A percentile compares a stretch with the other conserved stretches of the same genome.
Evolutionary conservation across 1,140 invertebrate genomes (phyloP).

Genomic region (Drosophila ohnishii): DNA sequence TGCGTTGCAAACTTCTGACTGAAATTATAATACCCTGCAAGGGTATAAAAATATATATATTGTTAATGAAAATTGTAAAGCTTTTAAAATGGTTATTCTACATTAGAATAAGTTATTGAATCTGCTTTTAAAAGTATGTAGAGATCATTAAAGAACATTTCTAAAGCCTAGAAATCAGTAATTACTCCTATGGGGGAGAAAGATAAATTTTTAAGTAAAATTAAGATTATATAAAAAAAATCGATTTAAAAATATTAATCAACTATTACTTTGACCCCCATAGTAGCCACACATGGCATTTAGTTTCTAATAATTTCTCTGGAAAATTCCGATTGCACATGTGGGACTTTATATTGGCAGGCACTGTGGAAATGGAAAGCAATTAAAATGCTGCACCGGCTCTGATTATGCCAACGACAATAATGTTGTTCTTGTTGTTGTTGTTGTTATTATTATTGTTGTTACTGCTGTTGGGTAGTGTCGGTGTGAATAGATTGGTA

Average conservation of each 20-base stretch:
- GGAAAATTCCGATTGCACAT: slow-evolving; percentile 81
- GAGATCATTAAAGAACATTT: too few species aligned
- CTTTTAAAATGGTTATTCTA: too few species aligned
- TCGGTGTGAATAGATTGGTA: slow-evolving; percentile 77
- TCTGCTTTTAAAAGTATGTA: too few species aligned
- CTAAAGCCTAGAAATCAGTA: not conserved
- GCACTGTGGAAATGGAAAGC: slow-evolving; percentile 74
- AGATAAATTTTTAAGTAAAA: not conserved
- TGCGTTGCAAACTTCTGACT: too few species aligned
- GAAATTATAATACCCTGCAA: too few species aligned
- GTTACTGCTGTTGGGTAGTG: slow-evolving; percentile 9
- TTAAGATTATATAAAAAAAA: not conserved
- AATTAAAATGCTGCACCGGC: slow-evolving; percentile 79
- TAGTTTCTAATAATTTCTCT: slow-evolving; percentile 80
- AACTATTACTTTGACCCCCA: not conserved
- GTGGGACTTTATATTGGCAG: slow-evolving; percentile 78
- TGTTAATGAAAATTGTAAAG: too few species aligned
- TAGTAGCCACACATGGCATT: slow-evolving; percentile 53
- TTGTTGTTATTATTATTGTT: not conserved
- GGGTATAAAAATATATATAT: too few species aligned
- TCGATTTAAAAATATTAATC: not conserved
- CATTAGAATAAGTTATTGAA: too few species aligned
- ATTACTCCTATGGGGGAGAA: too few species aligned
- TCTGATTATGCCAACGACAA: slow-evolving; percentile 73
- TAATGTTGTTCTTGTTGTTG: not conserved